Conservation (phyloP, 1,140 invertebrate species). For the Calephelis virginiensis region DNA sequence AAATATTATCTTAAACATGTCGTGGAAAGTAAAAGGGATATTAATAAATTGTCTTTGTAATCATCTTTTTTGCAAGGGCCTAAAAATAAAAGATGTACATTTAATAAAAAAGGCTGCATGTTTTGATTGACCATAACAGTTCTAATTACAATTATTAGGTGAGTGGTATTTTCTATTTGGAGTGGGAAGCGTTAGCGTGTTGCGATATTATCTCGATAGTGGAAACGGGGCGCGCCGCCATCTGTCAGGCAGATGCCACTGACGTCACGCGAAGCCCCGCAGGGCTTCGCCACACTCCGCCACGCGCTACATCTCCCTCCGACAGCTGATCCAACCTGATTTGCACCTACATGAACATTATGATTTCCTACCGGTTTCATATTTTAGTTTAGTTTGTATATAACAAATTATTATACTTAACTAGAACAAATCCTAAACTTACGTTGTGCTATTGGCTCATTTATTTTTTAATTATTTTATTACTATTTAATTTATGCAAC, state of each 20-base stretch:
- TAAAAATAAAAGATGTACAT: background rate
- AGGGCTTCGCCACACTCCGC: conserved; percentile 47
- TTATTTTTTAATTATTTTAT: no score
- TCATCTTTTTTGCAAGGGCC: no score
- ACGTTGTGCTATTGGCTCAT: no score
- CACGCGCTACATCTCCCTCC: conserved; percentile 56
- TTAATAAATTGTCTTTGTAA: no score
- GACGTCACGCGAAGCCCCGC: conserved; percentile 72
- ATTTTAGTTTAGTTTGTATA: background rate
- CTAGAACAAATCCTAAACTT: no score
- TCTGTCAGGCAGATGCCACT: conserved; percentile 71
- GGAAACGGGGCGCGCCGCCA: conserved; percentile 54
- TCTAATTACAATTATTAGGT: conserved; percentile 7
- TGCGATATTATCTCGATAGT: conserved; percentile 65
- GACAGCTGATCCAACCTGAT: conserved; percentile 70
- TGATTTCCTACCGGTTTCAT: conserved; percentile 47
- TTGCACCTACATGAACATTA: conserved; percentile 49
- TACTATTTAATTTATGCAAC: no score
- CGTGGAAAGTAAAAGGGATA: no score
- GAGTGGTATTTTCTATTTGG: conserved; percentile 11
- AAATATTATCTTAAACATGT: no score
- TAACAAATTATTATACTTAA: no score
- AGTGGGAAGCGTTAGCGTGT: conserved; percentile 48
- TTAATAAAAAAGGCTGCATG: background rate
- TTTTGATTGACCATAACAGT: conserved; percentile 26